phyloP scores from a whole-genome alignment of 2,113 vertebrate genomes.

The Perca fluviatilis region DNA sequence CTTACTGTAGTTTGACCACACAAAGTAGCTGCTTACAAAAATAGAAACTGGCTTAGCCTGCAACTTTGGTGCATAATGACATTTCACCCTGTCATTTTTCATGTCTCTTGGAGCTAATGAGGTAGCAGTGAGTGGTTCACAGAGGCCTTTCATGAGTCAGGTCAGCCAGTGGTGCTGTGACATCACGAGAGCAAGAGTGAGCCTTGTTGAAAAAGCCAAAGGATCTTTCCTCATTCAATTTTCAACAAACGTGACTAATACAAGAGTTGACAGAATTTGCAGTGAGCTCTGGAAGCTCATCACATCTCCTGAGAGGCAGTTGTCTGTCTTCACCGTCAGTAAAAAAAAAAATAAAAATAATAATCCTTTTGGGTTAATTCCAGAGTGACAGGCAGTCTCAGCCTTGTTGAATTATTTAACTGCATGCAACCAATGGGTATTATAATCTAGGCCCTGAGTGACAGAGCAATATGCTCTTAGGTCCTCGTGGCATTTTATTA shows the following conservation, averaged over 20 bases:
- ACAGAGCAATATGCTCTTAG: conserved; percentile 63
- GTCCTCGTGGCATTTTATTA: conserved; percentile 65
- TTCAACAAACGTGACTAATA: conserved; percentile 35
- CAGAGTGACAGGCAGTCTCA: conserved; percentile 58
- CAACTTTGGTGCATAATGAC: conserved; percentile 52
- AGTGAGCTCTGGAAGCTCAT: conserved; percentile 22
- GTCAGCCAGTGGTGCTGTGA: conserved; percentile 19
- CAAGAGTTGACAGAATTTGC: conserved; percentile 35
- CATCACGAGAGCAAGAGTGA: conserved; percentile 5
- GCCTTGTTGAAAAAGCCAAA: conserved; percentile 22
- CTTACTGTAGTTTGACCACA: conserved; percentile 40
- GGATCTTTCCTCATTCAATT: conserved; percentile 45
- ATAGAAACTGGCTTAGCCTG: conserved; percentile 55
- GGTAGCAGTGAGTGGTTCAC: conserved; percentile 45
- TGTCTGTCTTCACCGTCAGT: conserved; percentile 34
- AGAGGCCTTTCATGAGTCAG: conserved; percentile 53
- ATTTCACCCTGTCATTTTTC: conserved; percentile 59
- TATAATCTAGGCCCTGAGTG: conserved; percentile 58
- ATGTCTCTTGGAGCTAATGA: conserved; percentile 49
- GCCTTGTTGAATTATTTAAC: conserved; percentile 78
- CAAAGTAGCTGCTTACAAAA: conserved; percentile 44
- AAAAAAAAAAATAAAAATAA: too few species aligned
- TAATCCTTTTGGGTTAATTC: conserved; percentile 47
- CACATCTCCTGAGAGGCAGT: conserved; percentile 28
- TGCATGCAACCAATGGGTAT: conserved; percentile 58